phyloP scores from a whole-genome alignment of 2,888 invertebrate species.

The Caenorhabditis angaria region DNA sequence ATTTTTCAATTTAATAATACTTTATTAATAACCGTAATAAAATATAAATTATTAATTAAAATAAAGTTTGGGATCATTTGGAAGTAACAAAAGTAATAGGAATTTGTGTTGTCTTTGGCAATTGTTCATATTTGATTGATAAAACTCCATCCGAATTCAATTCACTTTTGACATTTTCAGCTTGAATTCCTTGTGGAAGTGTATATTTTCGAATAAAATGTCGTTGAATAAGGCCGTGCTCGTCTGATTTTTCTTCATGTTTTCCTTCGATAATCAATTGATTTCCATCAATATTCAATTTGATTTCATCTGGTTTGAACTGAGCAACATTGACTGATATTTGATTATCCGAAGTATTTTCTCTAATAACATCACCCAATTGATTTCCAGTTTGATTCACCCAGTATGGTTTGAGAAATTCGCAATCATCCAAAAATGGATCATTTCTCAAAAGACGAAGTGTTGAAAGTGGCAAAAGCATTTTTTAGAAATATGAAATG shows the following conservation, averaged over 20 bases:
- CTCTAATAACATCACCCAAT: constrained; percentile 52
- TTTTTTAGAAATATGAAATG: too few relatives aligned
- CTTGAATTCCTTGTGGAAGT: constrained; percentile 55
- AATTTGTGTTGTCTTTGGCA: constrained; percentile 44
- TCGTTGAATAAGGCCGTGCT: constrained; percentile 59
- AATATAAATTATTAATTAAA: too few relatives aligned
- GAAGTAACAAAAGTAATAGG: constrained; percentile 51
- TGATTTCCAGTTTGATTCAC: constrained; percentile 24
- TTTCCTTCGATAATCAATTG: constrained; percentile 62
- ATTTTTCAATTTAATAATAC: too few relatives aligned
- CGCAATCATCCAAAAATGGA: too few relatives aligned
- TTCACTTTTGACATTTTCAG: constrained; percentile 59
- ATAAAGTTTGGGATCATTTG: too few relatives aligned
- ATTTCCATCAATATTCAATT: constrained; percentile 63
- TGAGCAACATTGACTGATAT: constrained; percentile 61
- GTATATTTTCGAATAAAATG: constrained; percentile 60
- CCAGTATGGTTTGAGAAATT: too few relatives aligned
- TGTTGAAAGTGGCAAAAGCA: too few relatives aligned
- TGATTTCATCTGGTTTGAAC: constrained; percentile 64
- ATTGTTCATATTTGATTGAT: constrained; percentile 58
- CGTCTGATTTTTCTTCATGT: constrained; percentile 62
- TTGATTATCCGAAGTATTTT: too few relatives aligned
- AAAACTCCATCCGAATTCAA: constrained; percentile 61
- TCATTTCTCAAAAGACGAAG: too few relatives aligned
- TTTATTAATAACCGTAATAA: too few relatives aligned